Conservation (phyloP, 2,888 invertebrate genomes). For the Ceramica pisi region DNA sequence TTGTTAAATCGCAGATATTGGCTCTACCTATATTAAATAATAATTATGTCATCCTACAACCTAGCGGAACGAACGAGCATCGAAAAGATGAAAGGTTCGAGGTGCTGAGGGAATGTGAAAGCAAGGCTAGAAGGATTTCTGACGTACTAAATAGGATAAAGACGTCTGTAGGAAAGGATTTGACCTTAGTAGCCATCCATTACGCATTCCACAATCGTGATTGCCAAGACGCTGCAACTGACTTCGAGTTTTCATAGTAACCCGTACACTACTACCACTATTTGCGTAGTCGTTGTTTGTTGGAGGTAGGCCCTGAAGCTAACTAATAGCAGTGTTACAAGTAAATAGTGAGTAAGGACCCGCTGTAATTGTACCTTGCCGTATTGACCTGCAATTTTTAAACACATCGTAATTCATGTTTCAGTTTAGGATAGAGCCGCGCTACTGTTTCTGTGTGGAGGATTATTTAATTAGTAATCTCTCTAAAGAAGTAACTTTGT, state of each 20-base stretch:
- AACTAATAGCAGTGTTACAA: conserved; percentile 71
- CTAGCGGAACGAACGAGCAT: too few relatives aligned
- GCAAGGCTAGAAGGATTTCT: not conserved
- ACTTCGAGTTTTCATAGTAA: conserved; percentile 49
- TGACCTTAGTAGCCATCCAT: too few relatives aligned
- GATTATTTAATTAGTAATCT: too few relatives aligned
- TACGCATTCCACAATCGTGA: not conserved
- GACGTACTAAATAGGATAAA: not conserved
- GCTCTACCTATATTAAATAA: not conserved
- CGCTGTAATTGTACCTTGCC: conserved; percentile 61
- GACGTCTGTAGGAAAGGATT: not conserved
- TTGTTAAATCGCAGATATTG: not conserved
- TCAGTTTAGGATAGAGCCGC: not conserved
- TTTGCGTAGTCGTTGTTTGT: conserved; percentile 62
- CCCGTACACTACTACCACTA: conserved; percentile 39
- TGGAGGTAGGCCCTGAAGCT: conserved; percentile 61
- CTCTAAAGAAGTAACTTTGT: not conserved
- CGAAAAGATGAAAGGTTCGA: not conserved
- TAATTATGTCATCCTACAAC: too few relatives aligned
- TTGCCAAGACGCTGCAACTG: not conserved
- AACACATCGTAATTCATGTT: conserved; percentile 36
- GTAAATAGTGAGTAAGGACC: conserved; percentile 67
- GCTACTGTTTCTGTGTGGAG: not conserved
- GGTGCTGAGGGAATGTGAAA: not conserved
- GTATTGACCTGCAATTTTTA: conserved; percentile 46